These are phyloP conservation scores for Parapsyche elsis DNA, from an alignment of 1,140 invertebrate species.

Conservation along the genomic window DNA sequence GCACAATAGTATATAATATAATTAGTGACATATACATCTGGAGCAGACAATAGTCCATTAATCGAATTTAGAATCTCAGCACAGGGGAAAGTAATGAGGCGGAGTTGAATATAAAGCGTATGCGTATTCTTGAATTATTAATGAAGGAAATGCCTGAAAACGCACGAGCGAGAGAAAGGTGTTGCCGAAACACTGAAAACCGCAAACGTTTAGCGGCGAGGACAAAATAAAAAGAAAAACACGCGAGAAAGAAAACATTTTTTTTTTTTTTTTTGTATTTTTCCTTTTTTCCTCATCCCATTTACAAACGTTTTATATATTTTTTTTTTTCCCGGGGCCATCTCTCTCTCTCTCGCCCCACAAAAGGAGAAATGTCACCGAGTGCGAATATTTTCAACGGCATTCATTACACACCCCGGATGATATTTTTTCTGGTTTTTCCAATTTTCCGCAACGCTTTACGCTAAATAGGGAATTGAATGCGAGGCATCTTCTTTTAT, in stretches of 20 bases:
- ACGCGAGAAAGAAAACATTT: neutral
- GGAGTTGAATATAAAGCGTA: neutral
- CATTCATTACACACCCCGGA: constrained; percentile 22
- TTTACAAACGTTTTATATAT: neutral
- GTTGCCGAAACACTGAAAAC: neutral
- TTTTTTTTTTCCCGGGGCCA: neutral
- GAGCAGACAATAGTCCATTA: neutral
- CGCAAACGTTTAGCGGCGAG: neutral
- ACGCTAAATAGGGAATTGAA: constrained; percentile 21
- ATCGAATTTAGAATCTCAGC: constrained; percentile 11
- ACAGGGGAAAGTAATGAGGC: constrained; percentile 17
- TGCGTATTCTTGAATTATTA: constrained; percentile 10
- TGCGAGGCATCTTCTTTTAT: constrained; percentile 22
- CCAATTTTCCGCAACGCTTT: constrained; percentile 16
- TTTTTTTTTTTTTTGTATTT: neutral
- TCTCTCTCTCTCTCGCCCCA: neutral
- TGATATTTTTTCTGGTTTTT: constrained; percentile 23
- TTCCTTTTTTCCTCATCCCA: neutral
- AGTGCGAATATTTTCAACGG: constrained; percentile 6
- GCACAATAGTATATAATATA: too few species aligned
- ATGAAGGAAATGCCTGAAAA: constrained; percentile 2
- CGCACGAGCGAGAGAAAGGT: neutral
- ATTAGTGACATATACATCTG: neutral
- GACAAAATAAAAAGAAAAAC: neutral
- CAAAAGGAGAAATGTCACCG: constrained; percentile 20